Base-by-base conservation (phyloP, 2,888 invertebrate species). In the Drosophila heteroneura region DNA sequence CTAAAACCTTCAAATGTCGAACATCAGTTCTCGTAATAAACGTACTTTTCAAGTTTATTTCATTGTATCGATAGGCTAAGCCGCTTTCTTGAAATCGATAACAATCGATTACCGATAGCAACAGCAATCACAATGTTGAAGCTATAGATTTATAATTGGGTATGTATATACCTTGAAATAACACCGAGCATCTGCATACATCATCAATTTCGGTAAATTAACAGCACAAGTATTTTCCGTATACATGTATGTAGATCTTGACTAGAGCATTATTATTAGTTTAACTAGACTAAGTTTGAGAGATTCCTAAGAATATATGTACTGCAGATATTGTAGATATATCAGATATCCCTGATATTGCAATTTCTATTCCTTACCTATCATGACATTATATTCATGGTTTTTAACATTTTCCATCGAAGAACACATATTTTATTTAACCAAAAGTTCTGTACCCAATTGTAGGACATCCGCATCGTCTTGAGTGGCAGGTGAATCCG, bases 401-500 rank as follows among this genome's bases (percentile, higher is more conserved):
- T 6, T 16, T 37, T 37, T 19, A 14, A 4, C 19, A 19, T 19
- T 19, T 39, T 19, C 9, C 19, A 39, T 39, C 9, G 0, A 19
- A 39, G 9, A 19, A 19, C 39, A 39, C 9, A 19, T 19, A 9
- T 9, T 35, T 35, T 35, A 35, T 35, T 16, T 5, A 35, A 35
- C 35, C 16, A 35, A n/a, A 32, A 53, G 32, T n/a, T 0, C 1
- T 26, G 5, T 22, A 10, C 33, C 6, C 37, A 7, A 22, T 59
- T 57, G 0, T 39, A 78, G 70, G 5, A 2, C 33, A 7, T 3
- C 32, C 1, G 14, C 71, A 0, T 10, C 70, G 68, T 33, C 39
- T 76, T 10, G 74, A 52, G 22, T 81, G 82, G 83, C 33, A 70
- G 6, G 75, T 90, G 5, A 37, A n/a, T 33, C 60, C 74, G 1